Conservation (phyloP, 30 jellyfish, hydroid and myxozoan species). For the Hydractinia echinata region DNA sequence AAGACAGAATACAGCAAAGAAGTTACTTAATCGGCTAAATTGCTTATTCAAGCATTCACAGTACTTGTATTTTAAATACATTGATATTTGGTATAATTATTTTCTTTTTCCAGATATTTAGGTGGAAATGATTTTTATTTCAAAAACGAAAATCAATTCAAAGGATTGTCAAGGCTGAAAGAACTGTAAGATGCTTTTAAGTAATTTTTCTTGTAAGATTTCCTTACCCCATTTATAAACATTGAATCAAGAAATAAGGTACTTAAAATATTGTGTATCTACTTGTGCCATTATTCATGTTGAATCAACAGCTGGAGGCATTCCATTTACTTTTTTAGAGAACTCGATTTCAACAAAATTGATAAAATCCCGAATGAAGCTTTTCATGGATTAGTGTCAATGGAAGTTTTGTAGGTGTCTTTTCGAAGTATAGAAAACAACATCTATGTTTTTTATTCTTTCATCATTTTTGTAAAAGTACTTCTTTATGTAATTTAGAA, state of each 20-base stretch:
- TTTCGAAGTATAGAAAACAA: too few relatives aligned
- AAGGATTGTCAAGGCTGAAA: slow-evolving; percentile 24
- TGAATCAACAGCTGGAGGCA: not conserved
- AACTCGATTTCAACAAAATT: not conserved
- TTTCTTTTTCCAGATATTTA: slow-evolving; percentile 37
- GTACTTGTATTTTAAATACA: not conserved
- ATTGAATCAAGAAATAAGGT: not conserved
- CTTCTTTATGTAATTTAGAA: not conserved
- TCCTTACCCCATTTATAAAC: not conserved
- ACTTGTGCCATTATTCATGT: not conserved
- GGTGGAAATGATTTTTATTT: slow-evolving; percentile 43
- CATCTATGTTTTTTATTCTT: too few relatives aligned
- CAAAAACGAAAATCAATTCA: slow-evolving; percentile 57
- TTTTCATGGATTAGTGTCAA: not conserved
- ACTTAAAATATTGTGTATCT: not conserved
- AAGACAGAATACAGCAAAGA: too few relatives aligned
- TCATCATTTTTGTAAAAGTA: not conserved
- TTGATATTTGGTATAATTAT: not conserved
- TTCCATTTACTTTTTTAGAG: not conserved
- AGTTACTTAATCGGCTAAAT: too few relatives aligned
- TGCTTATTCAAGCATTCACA: too few relatives aligned
- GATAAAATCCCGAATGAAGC: slow-evolving; percentile 19
- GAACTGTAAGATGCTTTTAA: slow-evolving; percentile 44
- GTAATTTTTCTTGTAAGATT: not conserved
- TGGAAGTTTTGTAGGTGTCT: not conserved